These are phyloP conservation scores for Trachelipus rathkii DNA, from an alignment of 1,140 invertebrate genomes.

Conservation along the genomic window DNA sequence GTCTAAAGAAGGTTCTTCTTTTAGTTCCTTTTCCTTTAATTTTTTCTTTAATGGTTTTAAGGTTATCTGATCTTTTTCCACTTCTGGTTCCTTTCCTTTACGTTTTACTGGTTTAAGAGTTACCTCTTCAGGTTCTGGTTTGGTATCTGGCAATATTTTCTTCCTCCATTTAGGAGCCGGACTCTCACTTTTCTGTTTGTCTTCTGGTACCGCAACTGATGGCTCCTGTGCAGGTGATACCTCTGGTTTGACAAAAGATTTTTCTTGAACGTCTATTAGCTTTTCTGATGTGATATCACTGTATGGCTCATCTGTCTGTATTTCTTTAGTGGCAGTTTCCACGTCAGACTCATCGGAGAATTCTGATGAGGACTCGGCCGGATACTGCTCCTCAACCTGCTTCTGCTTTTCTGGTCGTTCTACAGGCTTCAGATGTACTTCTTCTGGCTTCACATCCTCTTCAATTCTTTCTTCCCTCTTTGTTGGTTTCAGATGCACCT, in stretches of 20 bases:
- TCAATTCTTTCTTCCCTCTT: conserved; percentile 24
- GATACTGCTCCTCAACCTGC: conserved; percentile 23
- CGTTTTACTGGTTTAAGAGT: conserved; percentile 32
- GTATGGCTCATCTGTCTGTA: conserved; percentile 24
- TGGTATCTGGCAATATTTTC: conserved; percentile 24
- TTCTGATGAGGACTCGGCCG: background rate
- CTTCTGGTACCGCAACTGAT: conserved; percentile 46
- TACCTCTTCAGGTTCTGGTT: conserved; percentile 31
- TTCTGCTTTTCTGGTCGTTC: conserved; percentile 36
- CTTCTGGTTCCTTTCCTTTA: conserved; percentile 31
- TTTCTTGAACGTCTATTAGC: conserved; percentile 4
- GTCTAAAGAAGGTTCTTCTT: conserved; percentile 25
- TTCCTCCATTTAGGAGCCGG: conserved; percentile 11
- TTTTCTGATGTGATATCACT: conserved; percentile 27
- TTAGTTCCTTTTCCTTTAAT: conserved; percentile 29
- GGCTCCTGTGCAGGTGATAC: conserved; percentile 39
- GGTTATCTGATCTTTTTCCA: conserved; percentile 30
- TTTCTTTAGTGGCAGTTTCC: conserved; percentile 30
- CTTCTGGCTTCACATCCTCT: conserved; percentile 36
- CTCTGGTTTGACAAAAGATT: conserved; percentile 19
- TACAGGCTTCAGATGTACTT: conserved; percentile 28
- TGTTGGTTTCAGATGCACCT: conserved; percentile 28
- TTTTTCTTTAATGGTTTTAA: conserved; percentile 46
- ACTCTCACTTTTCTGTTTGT: conserved; percentile 19
- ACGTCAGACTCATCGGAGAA: conserved; percentile 27